Evolutionary conservation across 2,797 vertebrate genomes (phyloP).

Genomic region (Zalophus californianus): DNA sequence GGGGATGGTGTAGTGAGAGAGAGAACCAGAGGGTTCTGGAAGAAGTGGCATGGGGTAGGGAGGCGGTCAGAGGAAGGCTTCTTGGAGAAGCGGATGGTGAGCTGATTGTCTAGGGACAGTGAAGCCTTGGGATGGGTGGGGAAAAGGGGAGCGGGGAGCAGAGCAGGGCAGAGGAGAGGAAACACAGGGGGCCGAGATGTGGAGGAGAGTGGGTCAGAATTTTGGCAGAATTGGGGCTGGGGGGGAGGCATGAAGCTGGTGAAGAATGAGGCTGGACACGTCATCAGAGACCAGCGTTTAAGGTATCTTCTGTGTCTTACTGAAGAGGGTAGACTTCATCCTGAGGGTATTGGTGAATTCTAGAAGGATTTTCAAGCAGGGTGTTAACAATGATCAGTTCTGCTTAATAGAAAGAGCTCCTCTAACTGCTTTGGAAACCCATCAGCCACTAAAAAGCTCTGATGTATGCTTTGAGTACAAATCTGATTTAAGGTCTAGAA

Average conservation of each 20-base stretch:
- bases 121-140: background rate
- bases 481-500: slow-evolving; percentile 5
- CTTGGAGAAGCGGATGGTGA: background rate
- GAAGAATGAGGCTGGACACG: background rate
- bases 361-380: background rate
- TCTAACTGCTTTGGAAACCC: background rate
- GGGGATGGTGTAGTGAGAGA: too few species aligned
- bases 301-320: background rate
- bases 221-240: background rate
- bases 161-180: background rate
- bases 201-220: background rate
- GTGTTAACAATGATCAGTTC: background rate
- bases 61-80: background rate
- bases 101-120: background rate
- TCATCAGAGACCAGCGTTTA: background rate
- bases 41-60: background rate
- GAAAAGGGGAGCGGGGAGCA: background rate
- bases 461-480: background rate
- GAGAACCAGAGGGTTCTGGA: background rate
- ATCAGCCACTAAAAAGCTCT: background rate
- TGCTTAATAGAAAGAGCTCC: background rate
- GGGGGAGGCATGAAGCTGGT: background rate
- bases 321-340: background rate
- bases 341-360: background rate
- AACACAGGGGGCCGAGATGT: background rate